phyloP scores from a whole-genome alignment of 2,888 invertebrate species.

The Agrotis exclamationis region DNA sequence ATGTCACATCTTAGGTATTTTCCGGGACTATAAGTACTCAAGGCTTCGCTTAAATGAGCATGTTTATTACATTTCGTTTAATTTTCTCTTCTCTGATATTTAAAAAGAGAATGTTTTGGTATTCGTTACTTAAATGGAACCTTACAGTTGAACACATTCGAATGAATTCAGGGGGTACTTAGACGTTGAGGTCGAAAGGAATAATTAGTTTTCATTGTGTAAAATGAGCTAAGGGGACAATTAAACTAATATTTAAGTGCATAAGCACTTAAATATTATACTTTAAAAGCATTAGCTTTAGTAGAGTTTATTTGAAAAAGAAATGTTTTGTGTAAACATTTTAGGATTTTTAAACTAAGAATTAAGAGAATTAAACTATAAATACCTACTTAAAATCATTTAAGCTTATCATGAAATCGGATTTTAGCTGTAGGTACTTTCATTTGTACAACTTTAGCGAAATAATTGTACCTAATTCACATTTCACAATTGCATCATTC shows the following conservation, averaged over 20 bases:
- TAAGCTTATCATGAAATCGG: no score
- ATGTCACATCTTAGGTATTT: conserved; percentile 33
- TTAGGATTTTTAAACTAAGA: no score
- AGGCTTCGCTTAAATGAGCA: conserved; percentile 21
- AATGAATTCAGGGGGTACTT: background rate
- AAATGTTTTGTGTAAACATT: no score
- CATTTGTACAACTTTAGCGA: background rate
- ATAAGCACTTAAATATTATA: no score
- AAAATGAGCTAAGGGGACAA: background rate
- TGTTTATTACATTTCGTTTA: conserved; percentile 36
- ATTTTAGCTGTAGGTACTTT: background rate
- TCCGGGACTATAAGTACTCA: conserved; percentile 17
- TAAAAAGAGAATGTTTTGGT: conserved; percentile 10
- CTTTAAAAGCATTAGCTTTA: no score
- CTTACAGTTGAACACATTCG: conserved; percentile 25
- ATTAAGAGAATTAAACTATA: no score
- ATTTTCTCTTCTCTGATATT: conserved; percentile 22
- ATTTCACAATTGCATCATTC: background rate
- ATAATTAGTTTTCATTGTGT: conserved; percentile 21
- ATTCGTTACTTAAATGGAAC: conserved; percentile 11
- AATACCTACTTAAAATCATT: no score
- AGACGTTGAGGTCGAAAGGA: background rate
- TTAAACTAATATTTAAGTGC: background rate
- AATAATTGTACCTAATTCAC: background rate
- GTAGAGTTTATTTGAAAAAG: no score